phyloP scores from a whole-genome alignment of 2,797 vertebrate species.

The Silurus lanzhouensis region DNA sequence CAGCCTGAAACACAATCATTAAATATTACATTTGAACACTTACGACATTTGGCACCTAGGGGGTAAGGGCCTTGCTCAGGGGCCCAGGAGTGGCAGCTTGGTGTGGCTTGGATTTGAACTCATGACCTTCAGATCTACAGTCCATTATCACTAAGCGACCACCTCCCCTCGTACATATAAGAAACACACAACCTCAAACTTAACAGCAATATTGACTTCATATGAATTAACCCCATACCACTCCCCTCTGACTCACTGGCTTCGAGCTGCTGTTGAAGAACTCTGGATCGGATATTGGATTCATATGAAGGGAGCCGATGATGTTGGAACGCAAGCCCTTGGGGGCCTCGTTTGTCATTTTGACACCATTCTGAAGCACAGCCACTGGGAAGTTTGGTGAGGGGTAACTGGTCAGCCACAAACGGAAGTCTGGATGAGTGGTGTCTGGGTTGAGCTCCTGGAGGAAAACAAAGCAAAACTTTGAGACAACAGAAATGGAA shows the following conservation, averaged over 20 bases:
- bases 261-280: conserved; percentile 86
- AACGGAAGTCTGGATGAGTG: conserved; percentile 87
- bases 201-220: not conserved
- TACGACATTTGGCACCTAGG: no score
- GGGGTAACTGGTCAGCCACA: conserved; percentile 92
- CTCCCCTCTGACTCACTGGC: conserved; percentile 68
- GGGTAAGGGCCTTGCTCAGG: no score
- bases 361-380: conserved; percentile 89
- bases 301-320: conserved; percentile 85
- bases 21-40: no score
- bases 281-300: conserved; percentile 84
- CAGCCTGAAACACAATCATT: conserved; percentile 67
- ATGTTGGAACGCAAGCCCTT: conserved; percentile 88
- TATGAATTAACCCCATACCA: not conserved
- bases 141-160: no score
- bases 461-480: conserved; percentile 18
- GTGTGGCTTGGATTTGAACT: no score
- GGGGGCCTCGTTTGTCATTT: conserved; percentile 91
- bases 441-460: conserved; percentile 85
- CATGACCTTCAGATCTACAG: no score
- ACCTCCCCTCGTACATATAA: not conserved
- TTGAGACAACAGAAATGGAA: no score
- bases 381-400: conserved; percentile 87
- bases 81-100: no score
- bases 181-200: not conserved